Percentiles rank a stretch among this genome's conserved stretches.
These are phyloP conservation scores for Aegithalos caudatus DNA, from an alignment of 2,113 vertebrate genomes.

Conservation along the genomic window DNA sequence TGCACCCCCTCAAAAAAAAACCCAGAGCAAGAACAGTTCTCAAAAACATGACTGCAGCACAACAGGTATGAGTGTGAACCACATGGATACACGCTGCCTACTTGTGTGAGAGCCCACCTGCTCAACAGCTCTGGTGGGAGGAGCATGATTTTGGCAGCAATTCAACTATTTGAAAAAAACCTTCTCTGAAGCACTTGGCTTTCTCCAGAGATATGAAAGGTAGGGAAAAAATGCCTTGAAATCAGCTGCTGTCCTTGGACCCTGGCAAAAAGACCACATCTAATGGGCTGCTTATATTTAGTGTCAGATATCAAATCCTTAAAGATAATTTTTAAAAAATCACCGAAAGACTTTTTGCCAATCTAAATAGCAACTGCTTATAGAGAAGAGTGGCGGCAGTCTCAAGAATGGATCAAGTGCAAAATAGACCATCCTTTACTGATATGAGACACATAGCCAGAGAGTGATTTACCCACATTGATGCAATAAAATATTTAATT, in stretches of 20 bases:
- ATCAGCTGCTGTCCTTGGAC: neutral
- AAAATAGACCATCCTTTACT: neutral
- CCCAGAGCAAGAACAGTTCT: neutral
- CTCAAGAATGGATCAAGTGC: neutral
- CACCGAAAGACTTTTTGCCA: neutral
- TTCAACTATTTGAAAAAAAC: neutral
- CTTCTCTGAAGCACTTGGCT: neutral
- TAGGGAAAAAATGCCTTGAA: neutral
- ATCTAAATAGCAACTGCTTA: neutral
- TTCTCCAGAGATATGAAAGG: neutral
- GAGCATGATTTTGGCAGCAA: neutral
- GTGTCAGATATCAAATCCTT: neutral
- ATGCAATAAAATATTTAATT: neutral
- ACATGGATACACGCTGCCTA: fast-evolving
- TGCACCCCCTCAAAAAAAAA: neutral
- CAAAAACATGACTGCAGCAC: neutral
- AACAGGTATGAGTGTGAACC: neutral
- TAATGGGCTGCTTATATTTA: neutral
- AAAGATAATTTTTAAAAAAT: neutral
- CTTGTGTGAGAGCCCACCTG: neutral
- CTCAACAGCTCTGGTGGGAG: neutral
- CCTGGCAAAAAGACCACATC: neutral
- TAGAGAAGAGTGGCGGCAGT: neutral
- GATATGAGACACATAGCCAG: neutral
- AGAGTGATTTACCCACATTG: neutral